A percentile compares a stretch with the other conserved stretches of the same genome.
These are phyloP conservation scores for Stictonetta naevosa DNA, from an alignment of 2,113 vertebrate genomes.

Conservation along the genomic window DNA sequence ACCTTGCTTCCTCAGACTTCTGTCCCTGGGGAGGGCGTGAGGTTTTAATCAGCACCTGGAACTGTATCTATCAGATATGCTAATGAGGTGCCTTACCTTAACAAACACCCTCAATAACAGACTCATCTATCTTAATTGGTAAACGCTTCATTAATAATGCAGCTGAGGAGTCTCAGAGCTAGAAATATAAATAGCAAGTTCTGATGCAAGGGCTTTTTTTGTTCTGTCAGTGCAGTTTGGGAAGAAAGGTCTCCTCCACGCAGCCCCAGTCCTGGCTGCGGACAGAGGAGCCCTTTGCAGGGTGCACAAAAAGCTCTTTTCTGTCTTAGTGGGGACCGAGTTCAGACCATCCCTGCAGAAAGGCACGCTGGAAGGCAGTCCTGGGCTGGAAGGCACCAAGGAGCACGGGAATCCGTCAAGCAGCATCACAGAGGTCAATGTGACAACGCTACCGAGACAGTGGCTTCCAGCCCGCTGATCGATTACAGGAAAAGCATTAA, in stretches of 20 bases:
- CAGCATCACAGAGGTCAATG: conserved; percentile 32
- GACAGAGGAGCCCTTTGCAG: conserved; percentile 55
- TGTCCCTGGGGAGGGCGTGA: conserved; percentile 36
- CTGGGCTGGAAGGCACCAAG: conserved; percentile 2
- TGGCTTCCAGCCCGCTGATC: conserved; percentile 50
- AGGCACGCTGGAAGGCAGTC: neutral
- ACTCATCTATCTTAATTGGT: conserved; percentile 80
- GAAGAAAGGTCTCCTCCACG: conserved; percentile 19
- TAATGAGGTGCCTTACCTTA: conserved; percentile 80
- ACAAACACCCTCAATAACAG: conserved; percentile 80
- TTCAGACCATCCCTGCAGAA: conserved; percentile 18
- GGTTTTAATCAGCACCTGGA: conserved; percentile 74
- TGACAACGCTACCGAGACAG: conserved; percentile 34
- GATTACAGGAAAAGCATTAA: conserved; percentile 70
- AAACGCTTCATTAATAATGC: conserved; percentile 82
- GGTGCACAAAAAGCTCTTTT: conserved; percentile 43
- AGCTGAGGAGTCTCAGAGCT: conserved; percentile 66
- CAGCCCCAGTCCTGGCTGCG: neutral
- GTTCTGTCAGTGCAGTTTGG: conserved; percentile 23
- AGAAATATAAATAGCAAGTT: conserved; percentile 71
- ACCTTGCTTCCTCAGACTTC: conserved; percentile 50
- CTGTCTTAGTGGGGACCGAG: neutral
- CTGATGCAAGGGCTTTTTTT: conserved; percentile 65
- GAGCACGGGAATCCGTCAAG: neutral
- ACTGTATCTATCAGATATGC: conserved; percentile 79